phyloP scores from a whole-genome alignment of 2,113 vertebrate genomes.

The Ginglymostoma cirratum region DNA sequence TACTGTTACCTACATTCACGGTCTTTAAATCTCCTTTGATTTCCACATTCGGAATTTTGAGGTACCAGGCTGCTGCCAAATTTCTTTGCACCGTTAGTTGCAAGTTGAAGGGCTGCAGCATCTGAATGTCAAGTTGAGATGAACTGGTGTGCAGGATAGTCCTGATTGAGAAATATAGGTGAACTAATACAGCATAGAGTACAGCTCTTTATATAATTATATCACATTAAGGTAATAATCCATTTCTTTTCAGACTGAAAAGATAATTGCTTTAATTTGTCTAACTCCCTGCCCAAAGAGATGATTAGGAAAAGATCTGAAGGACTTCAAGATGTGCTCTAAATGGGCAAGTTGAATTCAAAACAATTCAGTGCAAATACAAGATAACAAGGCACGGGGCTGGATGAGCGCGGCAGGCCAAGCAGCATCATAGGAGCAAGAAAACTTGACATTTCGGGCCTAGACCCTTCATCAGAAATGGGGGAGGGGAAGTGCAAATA shows the following conservation, averaged over 20 bases:
- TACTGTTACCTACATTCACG: conserved; percentile 68
- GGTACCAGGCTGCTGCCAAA: conserved; percentile 79
- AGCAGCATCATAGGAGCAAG: no score
- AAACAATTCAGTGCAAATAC: neutral
- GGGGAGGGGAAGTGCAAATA: neutral
- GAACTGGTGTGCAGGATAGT: conserved; percentile 52
- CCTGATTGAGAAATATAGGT: conserved; percentile 48
- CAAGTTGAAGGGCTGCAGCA: conserved; percentile 84
- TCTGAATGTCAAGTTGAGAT: conserved; percentile 62
- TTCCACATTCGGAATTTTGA: conserved; percentile 69
- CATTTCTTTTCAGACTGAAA: neutral
- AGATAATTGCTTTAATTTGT: neutral
- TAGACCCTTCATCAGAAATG: no score
- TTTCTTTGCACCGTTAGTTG: conserved; percentile 76
- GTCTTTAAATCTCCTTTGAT: conserved; percentile 71
- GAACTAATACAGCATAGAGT: neutral
- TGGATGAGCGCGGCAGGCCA: no score
- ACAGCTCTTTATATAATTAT: neutral
- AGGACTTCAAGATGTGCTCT: neutral
- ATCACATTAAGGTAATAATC: neutral
- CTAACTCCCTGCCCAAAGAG: neutral
- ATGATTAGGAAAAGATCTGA: neutral
- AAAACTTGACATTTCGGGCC: no score
- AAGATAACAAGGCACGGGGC: no score
- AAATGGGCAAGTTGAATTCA: neutral